A percentile compares a stretch with the other conserved stretches of the same genome.
Conservation (phyloP, 2,797 vertebrate species). For the Falco naumanni region DNA sequence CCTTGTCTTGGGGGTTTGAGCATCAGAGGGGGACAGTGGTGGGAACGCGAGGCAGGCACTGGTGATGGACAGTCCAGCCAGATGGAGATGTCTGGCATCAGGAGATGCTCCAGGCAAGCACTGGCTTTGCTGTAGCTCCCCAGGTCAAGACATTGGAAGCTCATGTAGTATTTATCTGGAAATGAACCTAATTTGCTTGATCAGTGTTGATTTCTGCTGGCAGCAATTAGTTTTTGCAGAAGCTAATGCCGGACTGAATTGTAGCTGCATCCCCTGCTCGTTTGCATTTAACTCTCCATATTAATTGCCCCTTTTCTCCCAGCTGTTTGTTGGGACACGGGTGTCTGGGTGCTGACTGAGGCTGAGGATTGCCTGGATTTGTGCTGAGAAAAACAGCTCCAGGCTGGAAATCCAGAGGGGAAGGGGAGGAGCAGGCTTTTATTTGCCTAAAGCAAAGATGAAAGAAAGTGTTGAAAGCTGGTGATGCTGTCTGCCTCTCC, state of each 20-base stretch:
- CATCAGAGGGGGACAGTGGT: neutral
- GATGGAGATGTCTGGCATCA: neutral
- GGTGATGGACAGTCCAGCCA: neutral
- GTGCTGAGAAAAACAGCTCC: neutral
- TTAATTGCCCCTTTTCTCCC: neutral
- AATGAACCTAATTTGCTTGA: neutral
- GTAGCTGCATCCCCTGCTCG: accelerated
- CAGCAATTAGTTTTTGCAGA: neutral
- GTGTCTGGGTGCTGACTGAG: neutral
- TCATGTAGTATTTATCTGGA: neutral
- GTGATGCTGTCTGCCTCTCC: neutral
- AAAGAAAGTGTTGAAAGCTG: accelerated
- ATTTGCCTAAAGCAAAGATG: neutral
- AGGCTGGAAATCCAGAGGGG: neutral
- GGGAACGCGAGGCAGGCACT: accelerated
- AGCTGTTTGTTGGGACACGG: neutral
- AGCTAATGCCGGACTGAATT: accelerated
- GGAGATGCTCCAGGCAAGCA: neutral
- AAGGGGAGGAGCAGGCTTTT: neutral
- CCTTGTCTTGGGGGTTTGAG: neutral
- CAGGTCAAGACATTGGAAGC: neutral
- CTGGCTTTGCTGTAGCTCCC: neutral
- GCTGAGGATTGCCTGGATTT: neutral
- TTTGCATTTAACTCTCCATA: neutral
- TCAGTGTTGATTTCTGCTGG: conserved; percentile 13